Evolutionary conservation across 2,888 invertebrate genomes (phyloP).

Genomic region (Polydrusus cervinus): DNA sequence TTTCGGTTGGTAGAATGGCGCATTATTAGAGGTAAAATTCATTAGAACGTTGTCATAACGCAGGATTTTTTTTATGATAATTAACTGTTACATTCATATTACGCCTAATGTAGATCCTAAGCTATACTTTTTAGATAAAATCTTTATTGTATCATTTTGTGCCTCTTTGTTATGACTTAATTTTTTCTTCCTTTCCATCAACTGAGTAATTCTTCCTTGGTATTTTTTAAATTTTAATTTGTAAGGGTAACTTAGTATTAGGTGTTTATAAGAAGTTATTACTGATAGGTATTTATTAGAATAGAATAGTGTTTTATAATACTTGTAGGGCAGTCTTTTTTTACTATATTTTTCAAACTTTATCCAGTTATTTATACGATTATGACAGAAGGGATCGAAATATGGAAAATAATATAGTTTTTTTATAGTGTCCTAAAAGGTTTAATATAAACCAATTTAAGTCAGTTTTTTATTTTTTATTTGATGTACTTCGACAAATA

Average conservation of each 20-base stretch:
- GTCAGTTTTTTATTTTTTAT: too few species aligned
- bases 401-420: too few species aligned
- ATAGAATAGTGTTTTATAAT: constrained; percentile 31
- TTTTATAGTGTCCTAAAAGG: too few species aligned
- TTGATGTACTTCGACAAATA: too few species aligned
- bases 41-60: not conserved
- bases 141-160: constrained; percentile 26
- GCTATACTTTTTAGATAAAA: not conserved
- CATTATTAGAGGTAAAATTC: too few species aligned
- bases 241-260: constrained; percentile 31
- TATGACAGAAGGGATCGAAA: too few species aligned
- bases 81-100: too few species aligned
- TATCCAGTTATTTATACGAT: not conserved
- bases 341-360: not conserved
- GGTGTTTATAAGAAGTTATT: constrained; percentile 29
- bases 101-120: too few species aligned
- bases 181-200: constrained; percentile 19
- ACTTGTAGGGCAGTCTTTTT: constrained; percentile 37
- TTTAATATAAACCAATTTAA: too few species aligned
- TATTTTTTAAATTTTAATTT: constrained; percentile 11
- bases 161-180: not conserved
- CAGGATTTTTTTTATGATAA: not conserved
- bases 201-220: constrained; percentile 19
- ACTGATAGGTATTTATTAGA: constrained; percentile 37
- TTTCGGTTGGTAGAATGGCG: too few species aligned